Evolutionary conservation across 1,140 invertebrate genomes (phyloP), one percentile per base, ranked within the genome.

Genomic region (Euschistus heros): DNA sequence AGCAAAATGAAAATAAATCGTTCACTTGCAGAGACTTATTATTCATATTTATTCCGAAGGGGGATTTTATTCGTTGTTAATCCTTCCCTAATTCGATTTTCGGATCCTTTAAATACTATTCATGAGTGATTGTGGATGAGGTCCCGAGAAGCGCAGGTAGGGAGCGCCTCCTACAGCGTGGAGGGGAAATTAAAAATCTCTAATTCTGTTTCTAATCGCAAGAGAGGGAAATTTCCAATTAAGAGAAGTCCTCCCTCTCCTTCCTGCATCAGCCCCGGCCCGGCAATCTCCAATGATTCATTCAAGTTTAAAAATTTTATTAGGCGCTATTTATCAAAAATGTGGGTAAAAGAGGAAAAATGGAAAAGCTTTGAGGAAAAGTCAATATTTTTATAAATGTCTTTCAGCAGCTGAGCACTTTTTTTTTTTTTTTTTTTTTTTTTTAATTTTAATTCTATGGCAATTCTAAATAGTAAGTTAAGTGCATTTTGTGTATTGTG

Each of bases 191-290:
- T 50, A 50, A 50, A 50, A 50, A 50, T 50, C 47, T 22, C 47
- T 50, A 50, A 50, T 50, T 50, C 47, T 22, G 47, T 50, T 50
- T 50, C 47, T 50, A 50, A 50, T 50, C 47, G 47, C 47, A 50
- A 50, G 47, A 50, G 47, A 50, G 47, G 47, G 47, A 50, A 50
- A 50, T 50, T 50, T 50, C 47, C 47, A 50, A 50, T 50, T 50
- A 50, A 50, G 47, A 50, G 47, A 50, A 50, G 47, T 50, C 22
- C 47, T 50, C n/a, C 47, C 47, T 18, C 22, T 50, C n/a, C 10
- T 10, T 13, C 47, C 47, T 22, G 27, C 27, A 30, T 30, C 27
- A 30, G 27, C 27, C 27, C 10, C 47, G 2, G 3, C 6, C 18
- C 50, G 6, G 7, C 24, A 7, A 22, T 54, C 50, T 26, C 18